Evolutionary conservation across 2,113 vertebrate genomes (phyloP).

Genomic region (Nanorana parkeri): DNA sequence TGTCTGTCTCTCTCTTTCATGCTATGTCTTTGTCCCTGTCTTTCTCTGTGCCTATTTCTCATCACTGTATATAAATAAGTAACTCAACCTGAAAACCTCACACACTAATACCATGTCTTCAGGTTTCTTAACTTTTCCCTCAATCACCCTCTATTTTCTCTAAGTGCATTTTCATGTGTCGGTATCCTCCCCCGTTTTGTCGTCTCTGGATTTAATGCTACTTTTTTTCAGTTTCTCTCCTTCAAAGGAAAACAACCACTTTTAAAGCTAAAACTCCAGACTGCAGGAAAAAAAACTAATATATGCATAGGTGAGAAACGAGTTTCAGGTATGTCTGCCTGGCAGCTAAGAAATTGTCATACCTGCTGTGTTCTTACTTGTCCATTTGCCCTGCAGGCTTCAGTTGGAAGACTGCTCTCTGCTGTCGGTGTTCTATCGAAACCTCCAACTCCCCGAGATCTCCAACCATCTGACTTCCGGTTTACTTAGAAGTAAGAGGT

Average conservation of each 20-base stretch:
- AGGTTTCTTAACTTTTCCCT: not conserved
- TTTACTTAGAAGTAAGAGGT: too few relatives aligned
- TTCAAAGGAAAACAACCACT: not conserved
- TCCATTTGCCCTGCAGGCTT: too few relatives aligned
- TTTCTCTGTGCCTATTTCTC: not conserved
- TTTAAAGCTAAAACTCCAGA: too few relatives aligned
- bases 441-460: too few relatives aligned
- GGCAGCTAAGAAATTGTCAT: too few relatives aligned
- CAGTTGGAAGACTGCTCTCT: too few relatives aligned
- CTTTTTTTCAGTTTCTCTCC: not conserved
- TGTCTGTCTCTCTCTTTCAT: slow-evolving; percentile 35
- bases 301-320: too few relatives aligned
- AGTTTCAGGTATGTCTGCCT: too few relatives aligned
- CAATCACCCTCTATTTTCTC: not conserved
- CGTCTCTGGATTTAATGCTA: not conserved
- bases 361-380: too few relatives aligned
- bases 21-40: slow-evolving; percentile 22
- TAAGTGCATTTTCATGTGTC: not conserved
- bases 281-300: too few relatives aligned
- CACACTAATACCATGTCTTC: not conserved
- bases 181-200: not conserved
- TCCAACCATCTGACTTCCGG: too few relatives aligned
- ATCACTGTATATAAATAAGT: slow-evolving; percentile 13
- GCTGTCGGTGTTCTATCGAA: too few relatives aligned
- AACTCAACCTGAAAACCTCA: not conserved